Base-by-base conservation (phyloP, 2,113 vertebrate genomes). In the Chaetorhynchus papuensis region DNA sequence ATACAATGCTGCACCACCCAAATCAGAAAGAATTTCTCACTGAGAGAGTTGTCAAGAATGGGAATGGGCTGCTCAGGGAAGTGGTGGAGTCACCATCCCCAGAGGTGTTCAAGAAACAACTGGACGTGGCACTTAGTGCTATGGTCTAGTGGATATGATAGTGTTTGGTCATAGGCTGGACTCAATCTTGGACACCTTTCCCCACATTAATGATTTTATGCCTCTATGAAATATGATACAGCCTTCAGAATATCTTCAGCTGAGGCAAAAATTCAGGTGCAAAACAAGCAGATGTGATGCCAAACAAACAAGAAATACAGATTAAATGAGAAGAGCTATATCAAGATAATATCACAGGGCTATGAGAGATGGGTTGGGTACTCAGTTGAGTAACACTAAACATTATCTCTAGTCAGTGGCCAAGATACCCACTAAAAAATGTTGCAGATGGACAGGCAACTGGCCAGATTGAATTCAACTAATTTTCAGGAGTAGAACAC, bases 111-210 rank as follows among this genome's bases (percentile, higher is more conserved):
- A 61, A 54, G 41, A 69, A 83, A 35, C 14, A 60, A 15, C 5
- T 27, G 17, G n/a, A 31, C n/a, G 22, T 4, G 15, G 31, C 33
- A 23, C 37, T 65, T 37, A 37, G 39, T 15, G 16, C 39, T 26
- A 5, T 13, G 11, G 21, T 68, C n/a, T 54, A 47, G 23, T 23
- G n/a, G 23, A 78, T 47, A 60, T 5, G 9, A 13, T 17, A 14
- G 26, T 76, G 26, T 47, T 89, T 26, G 41, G 26, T 54, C 47
- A 68, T 4, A 61, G 14, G 17, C 31, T 61, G 39, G 30, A 54
- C 11, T 69, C 4, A 0, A 31, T 68, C 54, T 68, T 47, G 30
- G 54, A 54, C 0, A 0, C 19, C 21, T 56, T 63, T 42, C 4
- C 49, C 18, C 15, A 42, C 26, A 41, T 35, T 41, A 47, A n/a